Evolutionary conservation across 1,140 invertebrate species (phyloP).

Genomic region (Drosophila fuyamai): DNA sequence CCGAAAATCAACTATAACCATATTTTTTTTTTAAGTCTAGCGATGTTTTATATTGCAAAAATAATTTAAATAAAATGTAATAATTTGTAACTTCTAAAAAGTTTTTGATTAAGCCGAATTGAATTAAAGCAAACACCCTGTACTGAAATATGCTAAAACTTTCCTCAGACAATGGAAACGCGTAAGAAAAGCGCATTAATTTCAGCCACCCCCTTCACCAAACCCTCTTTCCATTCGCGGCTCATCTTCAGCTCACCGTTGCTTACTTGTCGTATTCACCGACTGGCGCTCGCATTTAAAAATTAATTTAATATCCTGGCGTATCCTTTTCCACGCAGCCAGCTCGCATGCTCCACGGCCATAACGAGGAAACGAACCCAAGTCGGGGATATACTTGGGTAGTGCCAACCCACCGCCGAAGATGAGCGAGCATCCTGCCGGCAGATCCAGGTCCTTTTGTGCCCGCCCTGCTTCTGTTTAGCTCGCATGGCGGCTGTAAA

Average conservation of each 20-base stretch:
- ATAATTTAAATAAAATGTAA: too few species aligned
- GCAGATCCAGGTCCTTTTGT: conserved; percentile 20
- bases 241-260: conserved; percentile 38
- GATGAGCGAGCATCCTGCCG: conserved; percentile 49
- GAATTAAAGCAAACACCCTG: conserved; percentile 44
- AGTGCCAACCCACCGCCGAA: conserved; percentile 17
- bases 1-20: too few species aligned
- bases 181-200: conserved; percentile 79
- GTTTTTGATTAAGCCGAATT: too few species aligned
- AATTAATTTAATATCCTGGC: conserved; percentile 82
- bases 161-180: conserved; percentile 72
- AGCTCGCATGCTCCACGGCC: conserved; percentile 62
- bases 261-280: conserved; percentile 29
- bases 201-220: conserved; percentile 23
- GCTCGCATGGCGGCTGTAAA: conserved; percentile 79
- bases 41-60: too few species aligned
- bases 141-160: conserved; percentile 66
- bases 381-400: conserved; percentile 14
- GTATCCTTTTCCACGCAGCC: conserved; percentile 66
- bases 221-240: conserved; percentile 14
- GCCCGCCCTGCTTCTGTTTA: conserved; percentile 31
- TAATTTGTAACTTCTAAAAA: too few species aligned
- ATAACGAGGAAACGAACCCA: conserved; percentile 40
- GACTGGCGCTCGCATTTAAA: conserved; percentile 75
- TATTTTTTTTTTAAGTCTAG: too few species aligned